Evolutionary conservation across 1,140 invertebrate species (phyloP).

Genomic region (Lycorma delicatula): DNA sequence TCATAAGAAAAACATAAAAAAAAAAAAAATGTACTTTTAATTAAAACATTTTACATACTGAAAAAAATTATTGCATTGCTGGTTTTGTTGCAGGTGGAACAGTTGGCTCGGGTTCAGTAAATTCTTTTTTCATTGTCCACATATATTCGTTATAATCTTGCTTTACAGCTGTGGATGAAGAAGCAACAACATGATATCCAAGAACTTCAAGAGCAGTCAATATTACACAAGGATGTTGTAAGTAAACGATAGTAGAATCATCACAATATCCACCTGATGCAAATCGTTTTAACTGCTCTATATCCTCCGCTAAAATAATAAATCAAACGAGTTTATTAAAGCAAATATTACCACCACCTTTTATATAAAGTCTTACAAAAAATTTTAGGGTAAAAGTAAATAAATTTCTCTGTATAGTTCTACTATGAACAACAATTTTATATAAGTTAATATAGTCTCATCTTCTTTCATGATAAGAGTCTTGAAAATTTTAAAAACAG

Average conservation of each 20-base stretch:
- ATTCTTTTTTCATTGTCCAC: constrained; percentile 87
- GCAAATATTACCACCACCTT: background rate
- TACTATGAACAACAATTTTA: too few relatives aligned
- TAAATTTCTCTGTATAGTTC: too few relatives aligned
- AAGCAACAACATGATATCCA: constrained; percentile 76
- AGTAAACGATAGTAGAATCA: constrained; percentile 68
- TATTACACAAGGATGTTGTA: constrained; percentile 77
- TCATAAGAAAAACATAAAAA: too few relatives aligned
- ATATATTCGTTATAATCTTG: constrained; percentile 82
- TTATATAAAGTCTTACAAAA: background rate
- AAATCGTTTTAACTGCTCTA: constrained; percentile 68
- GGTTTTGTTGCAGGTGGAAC: too few relatives aligned
- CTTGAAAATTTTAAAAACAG: too few relatives aligned
- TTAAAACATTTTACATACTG: too few relatives aligned
- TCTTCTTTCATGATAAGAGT: too few relatives aligned
- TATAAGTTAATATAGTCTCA: too few relatives aligned
- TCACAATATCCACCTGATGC: constrained; percentile 71
- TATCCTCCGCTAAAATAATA: constrained; percentile 53
- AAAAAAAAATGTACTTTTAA: too few relatives aligned
- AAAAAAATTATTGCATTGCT: too few relatives aligned
- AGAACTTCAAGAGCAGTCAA: constrained; percentile 75
- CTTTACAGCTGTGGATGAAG: constrained; percentile 72
- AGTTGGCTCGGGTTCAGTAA: constrained; percentile 62
- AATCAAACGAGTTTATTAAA: background rate
- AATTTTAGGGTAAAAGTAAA: too few relatives aligned